A percentile compares a stretch with the other conserved stretches of the same genome.
phyloP scores from a whole-genome alignment of 2,113 vertebrate species.

The Neogobius melanostomus region DNA sequence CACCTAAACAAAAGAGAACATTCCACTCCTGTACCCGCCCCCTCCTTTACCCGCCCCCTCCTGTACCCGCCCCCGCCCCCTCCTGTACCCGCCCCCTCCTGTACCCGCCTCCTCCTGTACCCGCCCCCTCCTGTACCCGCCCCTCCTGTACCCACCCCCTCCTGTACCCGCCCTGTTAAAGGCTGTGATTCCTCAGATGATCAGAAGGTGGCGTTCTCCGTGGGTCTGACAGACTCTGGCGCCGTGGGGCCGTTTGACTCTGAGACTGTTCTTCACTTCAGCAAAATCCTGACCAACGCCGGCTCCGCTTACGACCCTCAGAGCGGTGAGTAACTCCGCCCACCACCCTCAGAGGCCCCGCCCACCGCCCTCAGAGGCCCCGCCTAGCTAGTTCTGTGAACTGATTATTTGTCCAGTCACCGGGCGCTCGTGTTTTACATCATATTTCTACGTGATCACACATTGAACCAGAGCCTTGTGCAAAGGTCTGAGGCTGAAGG shows the following conservation, averaged over 20 bases:
- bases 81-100: too few relatives aligned
- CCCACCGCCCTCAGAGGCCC: too few relatives aligned
- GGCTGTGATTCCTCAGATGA: slow-evolving; percentile 20
- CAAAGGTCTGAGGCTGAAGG: too few relatives aligned
- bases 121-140: neutral
- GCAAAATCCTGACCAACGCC: slow-evolving; percentile 55
- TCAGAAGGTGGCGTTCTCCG: slow-evolving; percentile 62
- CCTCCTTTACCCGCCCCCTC: too few relatives aligned
- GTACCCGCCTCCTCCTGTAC: neutral
- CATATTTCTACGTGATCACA: too few relatives aligned
- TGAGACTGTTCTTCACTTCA: slow-evolving; percentile 61
- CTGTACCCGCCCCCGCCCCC: neutral
- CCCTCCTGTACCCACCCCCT: too few relatives aligned
- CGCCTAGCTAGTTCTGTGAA: too few relatives aligned
- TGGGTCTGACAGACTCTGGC: slow-evolving; percentile 59
- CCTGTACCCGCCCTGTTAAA: neutral
- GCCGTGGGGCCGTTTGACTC: slow-evolving; percentile 59
- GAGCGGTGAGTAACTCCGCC: neutral
- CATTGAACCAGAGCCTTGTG: too few relatives aligned
- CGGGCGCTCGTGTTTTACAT: too few relatives aligned
- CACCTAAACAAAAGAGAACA: too few relatives aligned
- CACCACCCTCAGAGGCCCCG: too few relatives aligned
- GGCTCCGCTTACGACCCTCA: slow-evolving; percentile 54
- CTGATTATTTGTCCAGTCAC: too few relatives aligned
- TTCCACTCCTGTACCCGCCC: neutral